Evolutionary conservation across 2,113 vertebrate species (phyloP).

Genomic region (Lucifuga dentata): DNA sequence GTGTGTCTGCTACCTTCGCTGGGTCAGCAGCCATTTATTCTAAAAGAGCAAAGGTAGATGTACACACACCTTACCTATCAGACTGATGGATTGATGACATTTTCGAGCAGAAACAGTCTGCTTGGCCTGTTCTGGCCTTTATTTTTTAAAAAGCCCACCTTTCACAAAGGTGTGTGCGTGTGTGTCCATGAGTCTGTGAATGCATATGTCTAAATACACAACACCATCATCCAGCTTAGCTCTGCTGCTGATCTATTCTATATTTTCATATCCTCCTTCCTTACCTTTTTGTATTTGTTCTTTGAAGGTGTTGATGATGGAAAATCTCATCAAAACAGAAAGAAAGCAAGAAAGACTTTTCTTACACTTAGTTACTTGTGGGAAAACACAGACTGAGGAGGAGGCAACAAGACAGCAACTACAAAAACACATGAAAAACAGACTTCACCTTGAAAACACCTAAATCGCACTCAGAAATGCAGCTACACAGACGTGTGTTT

Average conservation of each 20-base stretch:
- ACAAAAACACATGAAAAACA: no score
- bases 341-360: no score
- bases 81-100: conserved; percentile 74
- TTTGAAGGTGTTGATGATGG: neutral
- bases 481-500: no score
- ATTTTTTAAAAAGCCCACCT: conserved; percentile 38
- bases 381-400: no score
- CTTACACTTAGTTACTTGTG: no score
- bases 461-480: no score
- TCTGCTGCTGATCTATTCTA: conserved; percentile 1
- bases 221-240: neutral
- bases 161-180: conserved; percentile 6
- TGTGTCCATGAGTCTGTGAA: conserved; percentile 2
- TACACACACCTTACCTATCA: conserved; percentile 58
- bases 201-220: neutral
- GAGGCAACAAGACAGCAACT: no score
- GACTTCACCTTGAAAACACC: no score
- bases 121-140: conserved; percentile 34
- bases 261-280: neutral
- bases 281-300: neutral
- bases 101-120: conserved; percentile 60
- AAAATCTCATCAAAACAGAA: neutral
- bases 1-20: conserved; percentile 10
- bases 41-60: conserved; percentile 18
- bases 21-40: conserved; percentile 45